These are phyloP conservation scores for Pedicia rivosa DNA, from an alignment of 2,888 invertebrate species.

Conservation along the genomic window DNA sequence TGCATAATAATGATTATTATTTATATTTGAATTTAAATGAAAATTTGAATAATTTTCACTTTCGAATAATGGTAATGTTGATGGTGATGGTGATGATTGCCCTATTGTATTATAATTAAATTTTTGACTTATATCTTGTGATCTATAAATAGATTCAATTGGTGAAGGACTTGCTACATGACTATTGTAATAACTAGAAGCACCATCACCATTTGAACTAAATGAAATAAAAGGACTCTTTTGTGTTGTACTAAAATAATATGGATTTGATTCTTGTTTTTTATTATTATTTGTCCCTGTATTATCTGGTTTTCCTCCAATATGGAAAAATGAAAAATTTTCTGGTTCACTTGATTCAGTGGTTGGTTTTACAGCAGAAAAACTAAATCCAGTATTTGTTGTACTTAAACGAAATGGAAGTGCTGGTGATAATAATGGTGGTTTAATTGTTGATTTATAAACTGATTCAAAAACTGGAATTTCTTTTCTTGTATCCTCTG, in stretches of 20 bases:
- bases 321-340: conserved; percentile 31
- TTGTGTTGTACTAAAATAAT: conserved; percentile 26
- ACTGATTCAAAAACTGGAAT: background rate
- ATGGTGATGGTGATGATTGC: conserved; percentile 2
- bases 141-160: background rate
- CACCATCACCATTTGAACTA: conserved; percentile 37
- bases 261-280: conserved; percentile 7
- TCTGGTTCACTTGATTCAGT: conserved; percentile 11
- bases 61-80: background rate
- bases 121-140: background rate
- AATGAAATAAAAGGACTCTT: conserved; percentile 38
- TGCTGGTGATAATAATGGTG: background rate
- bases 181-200: conserved; percentile 42
- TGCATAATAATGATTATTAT: conserved; percentile 6
- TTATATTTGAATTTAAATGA: conserved; percentile 1
- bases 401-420: background rate
- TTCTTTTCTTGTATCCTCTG: background rate
- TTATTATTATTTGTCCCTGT: conserved; percentile 1
- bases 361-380: background rate
- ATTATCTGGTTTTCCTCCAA: conserved; percentile 20
- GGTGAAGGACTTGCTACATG: conserved; percentile 12
- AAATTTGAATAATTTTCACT: conserved; percentile 2
- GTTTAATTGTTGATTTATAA: background rate
- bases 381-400: background rate
- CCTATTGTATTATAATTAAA: background rate